Evolutionary conservation across 2,888 invertebrate genomes (phyloP).

Genomic region (Cryptocephalus primarius): DNA sequence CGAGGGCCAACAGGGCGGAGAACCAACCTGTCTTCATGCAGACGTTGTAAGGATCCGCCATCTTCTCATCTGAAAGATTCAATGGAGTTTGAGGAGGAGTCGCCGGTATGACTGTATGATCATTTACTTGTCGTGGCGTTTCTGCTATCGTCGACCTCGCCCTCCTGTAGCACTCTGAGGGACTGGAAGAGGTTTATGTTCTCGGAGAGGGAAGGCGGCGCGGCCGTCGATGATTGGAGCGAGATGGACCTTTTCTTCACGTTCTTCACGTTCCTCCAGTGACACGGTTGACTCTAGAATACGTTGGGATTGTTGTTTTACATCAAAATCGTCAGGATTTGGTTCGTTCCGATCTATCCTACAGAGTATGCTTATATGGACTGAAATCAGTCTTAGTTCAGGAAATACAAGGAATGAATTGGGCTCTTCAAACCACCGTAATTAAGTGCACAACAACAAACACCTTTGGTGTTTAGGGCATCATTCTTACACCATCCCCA

Average conservation of each 20-base stretch:
- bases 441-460: no score
- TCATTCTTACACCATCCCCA: no score
- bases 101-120: no score
- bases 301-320: background rate
- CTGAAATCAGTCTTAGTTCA: no score
- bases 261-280: conserved; percentile 82
- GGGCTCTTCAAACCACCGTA: no score
- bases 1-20: conserved; percentile 41
- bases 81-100: no score
- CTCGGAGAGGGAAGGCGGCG: conserved; percentile 54
- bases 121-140: conserved; percentile 16
- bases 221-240: conserved; percentile 30
- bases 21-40: conserved; percentile 42
- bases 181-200: conserved; percentile 86
- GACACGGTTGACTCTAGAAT: conserved; percentile 77
- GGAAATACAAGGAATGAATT: no score
- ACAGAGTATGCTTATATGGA: no score
- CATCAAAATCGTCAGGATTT: no score
- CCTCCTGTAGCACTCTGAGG: conserved; percentile 75
- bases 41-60: conserved; percentile 29
- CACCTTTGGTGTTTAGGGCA: no score
- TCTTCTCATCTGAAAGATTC: conserved; percentile 2
- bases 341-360: no score
- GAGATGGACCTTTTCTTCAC: conserved; percentile 63
- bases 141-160: conserved; percentile 57